These are phyloP conservation scores for Drosophila histrio DNA, from an alignment of 2,888 invertebrate genomes.

Conservation along the genomic window DNA sequence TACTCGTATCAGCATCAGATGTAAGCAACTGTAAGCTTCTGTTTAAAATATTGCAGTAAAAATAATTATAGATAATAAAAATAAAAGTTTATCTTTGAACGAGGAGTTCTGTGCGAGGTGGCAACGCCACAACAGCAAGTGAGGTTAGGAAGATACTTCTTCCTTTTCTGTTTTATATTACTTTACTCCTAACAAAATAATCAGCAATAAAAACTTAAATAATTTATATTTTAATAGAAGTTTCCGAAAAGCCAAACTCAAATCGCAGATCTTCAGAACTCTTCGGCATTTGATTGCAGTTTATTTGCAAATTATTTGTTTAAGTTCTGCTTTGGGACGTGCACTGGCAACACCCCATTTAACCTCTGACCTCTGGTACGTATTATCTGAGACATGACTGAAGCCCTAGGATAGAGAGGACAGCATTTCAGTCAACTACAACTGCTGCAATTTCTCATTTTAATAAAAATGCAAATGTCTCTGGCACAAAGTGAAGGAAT, in stretches of 20 bases:
- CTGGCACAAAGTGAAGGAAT: conserved; percentile 60
- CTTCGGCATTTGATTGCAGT: background rate
- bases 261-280: background rate
- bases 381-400: conserved; percentile 35
- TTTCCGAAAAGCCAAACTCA: background rate
- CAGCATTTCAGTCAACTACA: conserved; percentile 58
- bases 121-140: background rate
- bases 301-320: conserved; percentile 5
- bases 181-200: background rate
- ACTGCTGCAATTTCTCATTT: conserved; percentile 76
- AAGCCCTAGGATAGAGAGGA: conserved; percentile 11
- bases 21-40: background rate
- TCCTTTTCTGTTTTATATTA: background rate
- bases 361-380: conserved; percentile 13
- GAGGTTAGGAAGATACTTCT: background rate
- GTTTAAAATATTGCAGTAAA: background rate
- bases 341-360: conserved; percentile 7
- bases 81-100: background rate
- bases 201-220: too few species aligned
- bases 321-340: background rate
- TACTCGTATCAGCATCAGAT: background rate
- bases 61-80: background rate
- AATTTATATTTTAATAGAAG: too few species aligned
- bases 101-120: background rate
- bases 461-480: conserved; percentile 79